Conservation (phyloP, 2,113 vertebrate species). For the Sialia sialis region DNA sequence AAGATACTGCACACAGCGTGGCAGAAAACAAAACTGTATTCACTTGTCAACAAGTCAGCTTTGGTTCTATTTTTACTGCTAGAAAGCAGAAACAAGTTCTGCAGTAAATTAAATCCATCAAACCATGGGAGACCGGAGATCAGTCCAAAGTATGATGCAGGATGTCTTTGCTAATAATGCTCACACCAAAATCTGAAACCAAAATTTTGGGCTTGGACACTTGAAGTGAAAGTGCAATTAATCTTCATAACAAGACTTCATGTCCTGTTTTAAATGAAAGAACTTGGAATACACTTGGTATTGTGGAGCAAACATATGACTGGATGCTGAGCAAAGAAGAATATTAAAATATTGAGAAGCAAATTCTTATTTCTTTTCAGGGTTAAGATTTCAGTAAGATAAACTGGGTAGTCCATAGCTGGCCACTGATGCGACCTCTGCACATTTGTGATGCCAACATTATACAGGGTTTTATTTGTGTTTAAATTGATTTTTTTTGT, state of each 20-base stretch:
- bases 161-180: background rate
- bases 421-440: background rate
- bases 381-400: background rate
- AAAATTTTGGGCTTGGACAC: background rate
- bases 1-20: background rate
- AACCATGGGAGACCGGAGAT: background rate
- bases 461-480: background rate
- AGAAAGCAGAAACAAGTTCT: background rate
- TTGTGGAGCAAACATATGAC: background rate
- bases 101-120: constrained; percentile 17
- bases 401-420: background rate
- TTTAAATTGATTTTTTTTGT: background rate
- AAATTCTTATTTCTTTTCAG: background rate
- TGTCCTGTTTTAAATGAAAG: background rate
- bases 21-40: background rate
- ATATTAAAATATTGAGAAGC: background rate
- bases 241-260: background rate
- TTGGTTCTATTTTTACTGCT: constrained; percentile 6
- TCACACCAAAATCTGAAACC: background rate
- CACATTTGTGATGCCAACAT: background rate
- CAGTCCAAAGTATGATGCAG: background rate
- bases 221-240: background rate
- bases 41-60: background rate
- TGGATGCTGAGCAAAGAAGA: background rate
- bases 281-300: background rate